Evolutionary conservation across 2,797 vertebrate genomes (phyloP).

Genomic region (Chromobotia macracanthus): DNA sequence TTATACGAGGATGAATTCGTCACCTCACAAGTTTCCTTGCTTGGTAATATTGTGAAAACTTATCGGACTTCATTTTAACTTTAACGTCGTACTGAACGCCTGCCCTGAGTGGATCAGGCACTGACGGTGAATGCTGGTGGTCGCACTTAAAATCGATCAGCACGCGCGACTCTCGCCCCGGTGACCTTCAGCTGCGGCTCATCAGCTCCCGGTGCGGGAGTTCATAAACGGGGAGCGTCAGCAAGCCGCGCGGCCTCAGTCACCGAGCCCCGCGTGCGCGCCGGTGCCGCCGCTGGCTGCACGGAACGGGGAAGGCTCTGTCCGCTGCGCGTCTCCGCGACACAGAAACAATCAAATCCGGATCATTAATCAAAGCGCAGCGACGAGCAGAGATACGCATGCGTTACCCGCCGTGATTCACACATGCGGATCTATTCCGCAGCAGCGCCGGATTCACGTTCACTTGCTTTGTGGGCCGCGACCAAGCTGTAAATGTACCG

Average conservation of each 20-base stretch:
- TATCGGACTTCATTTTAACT: not conserved
- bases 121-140: slow-evolving; percentile 15
- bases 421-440: not conserved
- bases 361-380: slow-evolving; percentile 57
- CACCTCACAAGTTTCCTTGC: too few species aligned
- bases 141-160: slow-evolving; percentile 56
- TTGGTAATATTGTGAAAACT: too few species aligned
- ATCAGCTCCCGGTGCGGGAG: slow-evolving; percentile 63
- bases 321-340: slow-evolving; percentile 37
- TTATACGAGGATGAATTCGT: too few species aligned
- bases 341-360: slow-evolving; percentile 68
- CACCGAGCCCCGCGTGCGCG: slow-evolving; percentile 74
- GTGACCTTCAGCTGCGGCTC: slow-evolving; percentile 67
- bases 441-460: too few species aligned
- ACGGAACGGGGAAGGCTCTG: slow-evolving; percentile 54
- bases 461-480: not conserved
- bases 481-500: too few species aligned
- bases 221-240: slow-evolving; percentile 39
- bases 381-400: slow-evolving; percentile 52
- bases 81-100: not conserved
- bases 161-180: slow-evolving; percentile 49
- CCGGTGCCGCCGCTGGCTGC: slow-evolving; percentile 73
- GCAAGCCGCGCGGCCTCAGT: slow-evolving; percentile 72
- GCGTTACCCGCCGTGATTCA: slow-evolving; percentile 40
- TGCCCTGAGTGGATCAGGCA: not conserved